phyloP scores from a whole-genome alignment of 2,797 vertebrate species.

The Molothrus aeneus region DNA sequence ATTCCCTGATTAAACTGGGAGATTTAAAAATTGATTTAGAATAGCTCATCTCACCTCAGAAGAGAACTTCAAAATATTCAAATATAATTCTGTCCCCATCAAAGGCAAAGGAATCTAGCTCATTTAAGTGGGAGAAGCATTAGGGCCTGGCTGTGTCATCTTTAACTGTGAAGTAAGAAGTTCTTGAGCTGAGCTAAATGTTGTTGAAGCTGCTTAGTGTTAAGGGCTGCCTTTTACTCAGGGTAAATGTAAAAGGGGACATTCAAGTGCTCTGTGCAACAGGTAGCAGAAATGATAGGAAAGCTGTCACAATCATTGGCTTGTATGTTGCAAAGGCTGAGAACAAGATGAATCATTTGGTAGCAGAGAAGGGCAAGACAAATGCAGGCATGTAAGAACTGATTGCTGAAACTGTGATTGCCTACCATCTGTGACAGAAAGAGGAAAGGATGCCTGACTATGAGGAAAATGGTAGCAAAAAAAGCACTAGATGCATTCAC shows the following conservation, averaged over 20 bases:
- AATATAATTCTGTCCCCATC: neutral
- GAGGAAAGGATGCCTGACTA: neutral
- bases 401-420: slow-evolving; percentile 30
- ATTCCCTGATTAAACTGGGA: neutral
- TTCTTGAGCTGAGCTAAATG: neutral
- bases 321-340: neutral
- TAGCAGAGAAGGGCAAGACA: neutral
- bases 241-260: neutral
- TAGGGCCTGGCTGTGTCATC: neutral
- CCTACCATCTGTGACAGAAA: neutral
- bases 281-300: neutral
- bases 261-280: neutral
- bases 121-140: neutral
- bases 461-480: neutral
- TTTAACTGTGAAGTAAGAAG: neutral
- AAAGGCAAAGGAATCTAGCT: neutral
- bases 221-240: neutral
- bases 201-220: neutral
- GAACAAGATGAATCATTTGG: neutral
- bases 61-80: neutral
- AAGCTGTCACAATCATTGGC: neutral
- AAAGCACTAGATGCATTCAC: neutral
- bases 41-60: neutral
- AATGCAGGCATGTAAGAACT: neutral
- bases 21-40: neutral